A percentile compares a stretch with the other conserved stretches of the same genome.
Conservation (phyloP, 2,888 invertebrate species). For the Callosobruchus maculatus region DNA sequence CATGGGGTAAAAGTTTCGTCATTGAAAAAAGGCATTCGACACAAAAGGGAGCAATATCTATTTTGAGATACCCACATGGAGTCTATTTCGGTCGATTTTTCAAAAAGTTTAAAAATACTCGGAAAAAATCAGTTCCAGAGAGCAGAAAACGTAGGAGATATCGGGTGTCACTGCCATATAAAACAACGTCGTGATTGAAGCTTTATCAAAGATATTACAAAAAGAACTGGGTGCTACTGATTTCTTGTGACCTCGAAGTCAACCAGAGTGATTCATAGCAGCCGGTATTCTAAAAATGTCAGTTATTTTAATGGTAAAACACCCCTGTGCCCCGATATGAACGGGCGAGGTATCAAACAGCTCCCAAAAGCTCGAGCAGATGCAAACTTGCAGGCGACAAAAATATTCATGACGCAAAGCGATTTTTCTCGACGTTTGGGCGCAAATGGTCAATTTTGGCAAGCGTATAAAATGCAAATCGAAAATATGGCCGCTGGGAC, state of each 20-base stretch:
- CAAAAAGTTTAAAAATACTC: background rate
- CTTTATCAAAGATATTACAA: constrained; percentile 7
- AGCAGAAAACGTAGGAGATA: constrained; percentile 14
- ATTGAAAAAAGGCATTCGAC: background rate
- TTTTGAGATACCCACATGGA: constrained; percentile 35
- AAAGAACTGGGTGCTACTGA: constrained; percentile 3
- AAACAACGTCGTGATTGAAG: constrained; percentile 21
- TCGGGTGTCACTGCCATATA: constrained; percentile 38
- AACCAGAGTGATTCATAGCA: constrained; percentile 14
- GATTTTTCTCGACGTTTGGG: background rate
- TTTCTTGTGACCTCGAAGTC: constrained; percentile 15
- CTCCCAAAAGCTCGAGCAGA: background rate
- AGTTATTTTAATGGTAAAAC: background rate
- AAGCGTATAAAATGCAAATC: constrained; percentile 24
- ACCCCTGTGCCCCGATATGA: constrained; percentile 6
- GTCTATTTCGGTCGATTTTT: constrained; percentile 28
- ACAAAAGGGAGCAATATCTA: constrained; percentile 11
- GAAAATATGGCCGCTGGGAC: constrained; percentile 36
- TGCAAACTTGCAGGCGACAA: background rate
- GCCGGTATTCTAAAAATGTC: constrained; percentile 6
- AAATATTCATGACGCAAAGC: background rate
- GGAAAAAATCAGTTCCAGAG: background rate
- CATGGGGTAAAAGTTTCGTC: background rate
- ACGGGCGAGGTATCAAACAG: background rate
- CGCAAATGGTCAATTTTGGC: constrained; percentile 8